Evolutionary conservation across 2,888 invertebrate genomes (phyloP), one percentile per base, ranked within the genome.

Genomic region (Zhuqinia jingwanae): DNA sequence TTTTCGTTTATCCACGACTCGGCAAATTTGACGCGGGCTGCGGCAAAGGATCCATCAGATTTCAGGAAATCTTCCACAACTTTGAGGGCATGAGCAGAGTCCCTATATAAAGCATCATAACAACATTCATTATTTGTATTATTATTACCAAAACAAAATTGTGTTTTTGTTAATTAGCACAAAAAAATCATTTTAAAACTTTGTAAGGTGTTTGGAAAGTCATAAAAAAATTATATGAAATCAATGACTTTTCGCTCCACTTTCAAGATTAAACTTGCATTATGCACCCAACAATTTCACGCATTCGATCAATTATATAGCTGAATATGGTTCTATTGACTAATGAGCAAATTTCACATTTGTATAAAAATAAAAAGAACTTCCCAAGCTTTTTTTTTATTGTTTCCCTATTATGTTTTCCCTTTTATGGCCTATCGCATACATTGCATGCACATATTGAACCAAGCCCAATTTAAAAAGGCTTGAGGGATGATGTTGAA

Each of bases 1-100:
- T 88, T 88, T 58, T 88, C 88, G 42, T 88, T 88, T 3, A 88
- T 88, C 88, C 88, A 88, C 6, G 88, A 88, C 75, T 88, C 88
- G 13, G 88, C 88, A 76, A 88, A 88, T 47, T 88, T 88, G 47
- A 88, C 86, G 17, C 88, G 81, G 17, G 86, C 77, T 2, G 85
- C 85, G 0, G 88, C 88, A 47, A 78, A 88, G 13, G 75, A 53
- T 22, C 88, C 88, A 73, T 88, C 86, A 6, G 88, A 86, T 45
- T 82, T 88, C 1, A 88, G 85, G 53, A 88, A 88, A 58, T 88
- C 88, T 76, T 88, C 88, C 10, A 88, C 88, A 53, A 86, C 88
- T 27, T 82, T 85, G 25, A 88, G 60, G 20, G 86, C 88, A 65
- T 85, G 77, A 30, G 85, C 85, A 10, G 85, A 85, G 53, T 88